Evolutionary conservation across 2,797 vertebrate genomes (phyloP), one percentile per base, ranked within the genome.

Genomic region (Carduelis carduelis): DNA sequence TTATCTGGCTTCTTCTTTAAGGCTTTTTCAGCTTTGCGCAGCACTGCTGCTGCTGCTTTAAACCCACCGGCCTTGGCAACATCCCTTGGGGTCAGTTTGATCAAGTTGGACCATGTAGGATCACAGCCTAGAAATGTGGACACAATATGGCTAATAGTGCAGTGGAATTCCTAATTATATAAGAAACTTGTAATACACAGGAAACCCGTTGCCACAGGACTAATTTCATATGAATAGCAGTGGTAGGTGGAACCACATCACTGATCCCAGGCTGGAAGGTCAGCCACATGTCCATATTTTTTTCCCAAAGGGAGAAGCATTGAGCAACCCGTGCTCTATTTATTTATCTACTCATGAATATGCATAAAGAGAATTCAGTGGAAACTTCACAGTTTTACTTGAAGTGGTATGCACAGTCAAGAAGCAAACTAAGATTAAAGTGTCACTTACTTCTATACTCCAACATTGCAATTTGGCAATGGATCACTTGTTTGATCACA

Each of bases 81-180:
- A 18, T 97, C 97, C 91, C 97, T 98, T 3, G 99, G 98, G 4
- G 98, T 98, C 85, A 98, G 94, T 52, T 98, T 97, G 5, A 98
- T 97, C 71, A 97, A 59, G 96, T 99, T 99, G 95, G 97, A 98
- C 96, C 98, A 96, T 30, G 98, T 99, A 65, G 99, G 98, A 97
- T 99, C 98, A 95, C 98, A 99, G 76, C 99, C 99, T 99, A 71
- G 95, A 97, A 96, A 83, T 55, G 66, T 0, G 75, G 88, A 83
- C 35, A 46, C 8, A 24, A 2, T 79, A 69, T 77, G 34, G 30
- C 52, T 80, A 35, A 57, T 18, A 60, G 69, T 12, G 69, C 53
- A 43, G 41, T 61, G 41, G 60, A 53, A 72, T 64, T 63, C 22
- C 32, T 59, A 37, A 76, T 60, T 57, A 35, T 2, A 1, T 6